Base-by-base conservation (phyloP, 2,888 invertebrate genomes). In the Yponomeuta cagnagella region DNA sequence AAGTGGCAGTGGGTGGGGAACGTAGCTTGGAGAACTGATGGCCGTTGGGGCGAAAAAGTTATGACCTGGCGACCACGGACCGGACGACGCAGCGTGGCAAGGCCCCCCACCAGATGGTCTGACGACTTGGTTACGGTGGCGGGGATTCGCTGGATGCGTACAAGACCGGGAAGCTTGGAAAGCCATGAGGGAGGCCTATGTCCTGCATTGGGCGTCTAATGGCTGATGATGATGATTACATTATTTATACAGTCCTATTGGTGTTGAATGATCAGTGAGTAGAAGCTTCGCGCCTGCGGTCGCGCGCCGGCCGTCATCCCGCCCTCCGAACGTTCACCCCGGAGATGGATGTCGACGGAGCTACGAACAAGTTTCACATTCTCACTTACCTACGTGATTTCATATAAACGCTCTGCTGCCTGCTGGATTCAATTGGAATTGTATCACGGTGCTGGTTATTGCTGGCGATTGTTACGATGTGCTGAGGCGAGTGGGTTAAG, bases 271-370 rank as follows among this genome's bases (percentile, higher is more conserved):
- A 15, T 58, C 12, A 2, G 12, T 2, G 52, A 58, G 52, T 58
- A 58, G 52, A 58, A 12, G 52, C 52, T 15, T 58, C 48, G 48
- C 30, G 52, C 23, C 68, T 68, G 68, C 68, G 68, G 68, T 68
- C 68, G 63, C 63, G 70, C 58, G 64, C 63, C 63, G 70, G 15
- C 70, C 23, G 63, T 48, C 69, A 30, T 31, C 12, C 31, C 65
- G 67, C 67, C 70, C 66, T 43, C 15, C 33, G 70, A 70, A 66
- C 70, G 67, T 70, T 70, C 66, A 70, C 70, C 70, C 67, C 70
- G 63, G n/a, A n/a, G 64, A 65, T 48, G 64, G 70, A 70, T 70
- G 70, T 70, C 65, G 65, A 65, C 70, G 31, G 48, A 70, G 63
- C 70, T 70, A 70, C 10, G 70, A 70, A 70, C 52, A 58, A 58